A percentile compares a stretch with the other conserved stretches of the same genome.
Evolutionary conservation across 1,140 invertebrate genomes (phyloP).

Genomic region (Drosophila pruinosa): DNA sequence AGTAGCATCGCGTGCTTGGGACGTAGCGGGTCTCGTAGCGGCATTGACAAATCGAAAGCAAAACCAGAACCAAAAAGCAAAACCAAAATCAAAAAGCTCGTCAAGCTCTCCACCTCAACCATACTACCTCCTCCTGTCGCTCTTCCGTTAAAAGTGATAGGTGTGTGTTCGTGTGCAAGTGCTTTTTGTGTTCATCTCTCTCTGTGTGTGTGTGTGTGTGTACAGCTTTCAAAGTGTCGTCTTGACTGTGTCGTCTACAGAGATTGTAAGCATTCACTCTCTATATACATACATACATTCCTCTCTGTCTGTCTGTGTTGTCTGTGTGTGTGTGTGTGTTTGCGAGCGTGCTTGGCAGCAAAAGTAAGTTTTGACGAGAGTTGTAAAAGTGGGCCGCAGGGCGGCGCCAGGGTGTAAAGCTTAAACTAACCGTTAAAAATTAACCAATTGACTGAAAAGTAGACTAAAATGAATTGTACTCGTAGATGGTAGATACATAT

Average conservation of each 20-base stretch:
- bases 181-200: neutral
- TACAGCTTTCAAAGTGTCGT: slow-evolving; percentile 8
- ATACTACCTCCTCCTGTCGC: neutral
- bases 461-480: neutral
- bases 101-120: slow-evolving; percentile 25
- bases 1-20: slow-evolving; percentile 73
- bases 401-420: slow-evolving; percentile 55
- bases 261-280: slow-evolving; percentile 16
- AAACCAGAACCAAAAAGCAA: neutral
- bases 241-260: slow-evolving; percentile 4
- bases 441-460: neutral
- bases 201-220: neutral
- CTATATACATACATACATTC: neutral
- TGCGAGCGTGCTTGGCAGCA: neutral
- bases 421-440: slow-evolving; percentile 17
- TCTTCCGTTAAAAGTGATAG: slow-evolving; percentile 19
- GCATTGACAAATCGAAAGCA: slow-evolving; percentile 10
- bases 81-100: slow-evolving; percentile 22
- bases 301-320: neutral
- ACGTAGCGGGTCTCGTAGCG: slow-evolving; percentile 60
- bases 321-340: slow-evolving; percentile 8
- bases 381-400: slow-evolving; percentile 42
- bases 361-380: slow-evolving; percentile 33
- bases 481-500: neutral
- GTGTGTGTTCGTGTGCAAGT: slow-evolving; percentile 31